Evolutionary conservation across 2,888 invertebrate genomes (phyloP).

Genomic region (Auanema freiburgensis): DNA sequence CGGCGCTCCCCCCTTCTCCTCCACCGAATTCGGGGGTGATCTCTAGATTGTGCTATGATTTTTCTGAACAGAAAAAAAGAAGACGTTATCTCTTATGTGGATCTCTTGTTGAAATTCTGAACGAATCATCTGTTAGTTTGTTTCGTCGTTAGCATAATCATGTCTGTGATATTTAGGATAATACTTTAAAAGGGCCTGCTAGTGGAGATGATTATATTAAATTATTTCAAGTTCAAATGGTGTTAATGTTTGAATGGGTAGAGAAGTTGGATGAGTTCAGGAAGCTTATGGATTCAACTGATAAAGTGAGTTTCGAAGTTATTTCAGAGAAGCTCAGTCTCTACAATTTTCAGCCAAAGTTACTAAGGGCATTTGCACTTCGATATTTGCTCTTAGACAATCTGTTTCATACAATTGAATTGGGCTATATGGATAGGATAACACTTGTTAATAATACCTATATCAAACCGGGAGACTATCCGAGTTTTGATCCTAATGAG

Average conservation of each 20-base stretch:
- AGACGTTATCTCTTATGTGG: conserved; percentile 55
- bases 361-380: conserved; percentile 53
- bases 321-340: too few relatives aligned
- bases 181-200: conserved; percentile 38
- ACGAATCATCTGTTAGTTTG: conserved; percentile 30
- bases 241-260: conserved; percentile 62
- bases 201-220: conserved; percentile 44
- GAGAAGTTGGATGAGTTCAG: conserved; percentile 57
- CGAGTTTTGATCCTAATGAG: conserved; percentile 26
- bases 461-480: conserved; percentile 35
- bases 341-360: conserved; percentile 45
- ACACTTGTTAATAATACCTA: conserved; percentile 41
- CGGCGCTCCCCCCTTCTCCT: conserved; percentile 40
- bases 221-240: conserved; percentile 48
- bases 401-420: conserved; percentile 55
- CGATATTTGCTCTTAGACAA: conserved; percentile 59
- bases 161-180: conserved; percentile 24
- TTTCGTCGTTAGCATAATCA: not conserved
- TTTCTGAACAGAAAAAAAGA: conserved; percentile 52
- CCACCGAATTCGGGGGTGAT: conserved; percentile 31
- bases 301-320: conserved; percentile 55
- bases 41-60: conserved; percentile 29
- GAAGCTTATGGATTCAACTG: conserved; percentile 42
- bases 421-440: conserved; percentile 47
- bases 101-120: conserved; percentile 54